Evolutionary conservation across 2,888 invertebrate genomes (phyloP).

Genomic region (Tanytarsus gracilentus): DNA sequence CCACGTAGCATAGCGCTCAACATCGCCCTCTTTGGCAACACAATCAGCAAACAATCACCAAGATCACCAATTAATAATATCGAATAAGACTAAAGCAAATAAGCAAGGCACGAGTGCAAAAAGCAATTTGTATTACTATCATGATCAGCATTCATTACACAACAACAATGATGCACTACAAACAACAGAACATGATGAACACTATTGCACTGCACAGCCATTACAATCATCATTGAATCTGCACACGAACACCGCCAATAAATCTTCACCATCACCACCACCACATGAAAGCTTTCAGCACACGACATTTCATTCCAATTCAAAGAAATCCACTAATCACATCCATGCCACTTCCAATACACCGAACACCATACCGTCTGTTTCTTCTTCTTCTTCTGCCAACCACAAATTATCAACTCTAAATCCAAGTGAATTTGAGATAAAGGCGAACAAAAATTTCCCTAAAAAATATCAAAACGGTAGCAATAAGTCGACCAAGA

Average conservation of each 20-base stretch:
- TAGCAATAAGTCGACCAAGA: background rate
- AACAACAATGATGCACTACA: conserved; percentile 8
- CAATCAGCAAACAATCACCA: conserved; percentile 33
- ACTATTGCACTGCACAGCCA: conserved; percentile 4
- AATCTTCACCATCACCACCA: background rate
- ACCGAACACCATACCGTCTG: no score
- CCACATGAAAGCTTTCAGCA: conserved; percentile 5
- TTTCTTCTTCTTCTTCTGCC: background rate
- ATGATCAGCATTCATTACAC: conserved; percentile 17
- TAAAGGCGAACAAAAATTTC: conserved; percentile 5
- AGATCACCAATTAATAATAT: conserved; percentile 32
- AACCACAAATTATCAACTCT: conserved; percentile 1
- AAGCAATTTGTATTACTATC: conserved; percentile 21
- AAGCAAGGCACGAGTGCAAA: conserved; percentile 17
- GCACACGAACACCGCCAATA: conserved; percentile 14
- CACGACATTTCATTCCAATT: conserved; percentile 18
- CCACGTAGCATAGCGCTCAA: conserved; percentile 43
- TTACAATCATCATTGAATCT: no score
- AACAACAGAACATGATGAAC: conserved; percentile 3
- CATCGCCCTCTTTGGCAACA: conserved; percentile 36
- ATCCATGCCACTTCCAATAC: no score
- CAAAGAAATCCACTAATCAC: background rate
- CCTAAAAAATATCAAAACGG: background rate
- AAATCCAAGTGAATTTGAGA: conserved; percentile 11
- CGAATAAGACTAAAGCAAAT: conserved; percentile 15